Evolutionary conservation across 92 coral and sea anemone species (phyloP).

Genomic region (Diadumene lineata): DNA sequence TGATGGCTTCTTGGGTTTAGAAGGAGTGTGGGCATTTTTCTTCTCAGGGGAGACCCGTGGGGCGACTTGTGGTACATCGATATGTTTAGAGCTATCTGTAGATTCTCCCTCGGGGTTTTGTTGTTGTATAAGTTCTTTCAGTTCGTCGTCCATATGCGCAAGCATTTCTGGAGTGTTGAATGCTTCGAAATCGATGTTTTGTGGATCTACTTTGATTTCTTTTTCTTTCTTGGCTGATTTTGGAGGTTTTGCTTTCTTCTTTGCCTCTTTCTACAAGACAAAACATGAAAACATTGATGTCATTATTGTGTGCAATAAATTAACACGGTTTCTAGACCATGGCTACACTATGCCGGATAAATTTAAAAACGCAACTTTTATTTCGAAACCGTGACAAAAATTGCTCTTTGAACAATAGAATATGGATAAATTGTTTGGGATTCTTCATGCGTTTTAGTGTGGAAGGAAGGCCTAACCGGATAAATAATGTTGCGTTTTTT

Average conservation of each 20-base stretch:
- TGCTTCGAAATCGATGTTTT: constrained; percentile 73
- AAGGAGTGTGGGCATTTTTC: constrained; percentile 84
- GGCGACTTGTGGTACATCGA: constrained; percentile 58
- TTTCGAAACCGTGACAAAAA: too few species aligned
- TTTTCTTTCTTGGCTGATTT: constrained; percentile 65
- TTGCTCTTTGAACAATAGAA: too few species aligned
- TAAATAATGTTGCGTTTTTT: too few species aligned
- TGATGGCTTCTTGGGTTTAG: constrained; percentile 75
- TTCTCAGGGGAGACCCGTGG: constrained; percentile 47
- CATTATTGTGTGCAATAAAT: too few species aligned
- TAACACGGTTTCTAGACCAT: too few species aligned
- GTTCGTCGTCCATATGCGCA: constrained; percentile 81
- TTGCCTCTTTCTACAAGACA: constrained; percentile 37
- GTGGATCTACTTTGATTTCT: constrained; percentile 61
- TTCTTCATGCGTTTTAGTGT: too few species aligned
- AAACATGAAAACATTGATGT: too few species aligned
- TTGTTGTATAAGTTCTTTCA: constrained; percentile 70
- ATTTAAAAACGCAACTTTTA: too few species aligned
- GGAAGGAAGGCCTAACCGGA: too few species aligned
- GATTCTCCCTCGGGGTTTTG: constrained; percentile 33
- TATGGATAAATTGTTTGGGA: too few species aligned
- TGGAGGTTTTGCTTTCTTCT: constrained; percentile 42
- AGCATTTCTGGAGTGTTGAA: constrained; percentile 88
- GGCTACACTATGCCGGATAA: too few species aligned
- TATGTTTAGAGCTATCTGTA: constrained; percentile 12